phyloP scores from a whole-genome alignment of 2,888 invertebrate species.

The Dioctria linearis region DNA sequence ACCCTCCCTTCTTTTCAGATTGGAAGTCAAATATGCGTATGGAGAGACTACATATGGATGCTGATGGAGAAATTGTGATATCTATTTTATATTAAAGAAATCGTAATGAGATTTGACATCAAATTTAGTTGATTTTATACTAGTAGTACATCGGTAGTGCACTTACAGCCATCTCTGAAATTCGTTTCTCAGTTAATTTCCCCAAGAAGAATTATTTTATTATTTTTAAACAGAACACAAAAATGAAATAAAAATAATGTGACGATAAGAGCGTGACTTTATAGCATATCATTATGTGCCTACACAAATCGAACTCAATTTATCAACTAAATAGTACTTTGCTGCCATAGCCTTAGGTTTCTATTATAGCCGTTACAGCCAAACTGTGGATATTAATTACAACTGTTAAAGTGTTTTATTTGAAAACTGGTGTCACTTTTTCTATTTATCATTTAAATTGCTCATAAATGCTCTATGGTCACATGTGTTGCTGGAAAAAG shows the following conservation, averaged over 20 bases:
- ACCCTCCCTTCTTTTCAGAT: neutral
- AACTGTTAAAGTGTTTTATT: constrained; percentile 39
- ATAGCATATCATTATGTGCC: no score
- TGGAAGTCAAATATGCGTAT: constrained; percentile 8
- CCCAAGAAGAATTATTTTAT: no score
- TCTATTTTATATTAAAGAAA: no score
- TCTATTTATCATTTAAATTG: constrained; percentile 48
- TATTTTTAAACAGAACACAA: no score
- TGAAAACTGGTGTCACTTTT: constrained; percentile 25
- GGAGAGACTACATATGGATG: neutral
- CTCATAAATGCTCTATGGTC: constrained; percentile 31
- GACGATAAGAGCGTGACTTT: no score
- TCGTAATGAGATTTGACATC: no score
- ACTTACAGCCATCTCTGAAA: no score
- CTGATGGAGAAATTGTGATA: neutral
- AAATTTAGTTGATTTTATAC: no score
- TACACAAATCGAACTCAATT: neutral
- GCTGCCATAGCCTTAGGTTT: neutral
- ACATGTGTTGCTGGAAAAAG: constrained; percentile 11
- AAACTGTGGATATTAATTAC: constrained; percentile 21
- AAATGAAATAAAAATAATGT: no score
- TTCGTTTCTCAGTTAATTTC: no score
- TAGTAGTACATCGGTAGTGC: no score
- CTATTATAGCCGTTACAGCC: neutral
- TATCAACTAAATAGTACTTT: neutral